Base-by-base conservation (phyloP, 2,888 invertebrate genomes). In the Cheilosia vulpina region DNA sequence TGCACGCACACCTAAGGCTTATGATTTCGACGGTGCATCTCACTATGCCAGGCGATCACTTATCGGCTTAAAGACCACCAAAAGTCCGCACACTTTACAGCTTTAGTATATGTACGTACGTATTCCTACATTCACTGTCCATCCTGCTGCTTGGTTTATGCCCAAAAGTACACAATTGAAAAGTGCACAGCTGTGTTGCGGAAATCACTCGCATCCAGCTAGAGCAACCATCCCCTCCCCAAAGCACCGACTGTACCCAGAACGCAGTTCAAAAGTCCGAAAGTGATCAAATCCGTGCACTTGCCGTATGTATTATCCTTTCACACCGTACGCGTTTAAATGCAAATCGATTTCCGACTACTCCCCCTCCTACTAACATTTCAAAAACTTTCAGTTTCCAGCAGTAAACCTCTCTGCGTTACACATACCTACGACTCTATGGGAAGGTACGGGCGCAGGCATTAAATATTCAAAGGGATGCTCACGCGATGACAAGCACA, bases 391-490 rank as follows among this genome's bases (percentile, higher is more conserved):
- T 72, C 57, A 79, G 58, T 73, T 73, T 60, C 21, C 75, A 55
- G 50, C 17, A 17, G 47, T 19, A 19, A 47, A 47, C 47, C 19
- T 17, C 19, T 7, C 1, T 47, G 47, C 53, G 47, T 45, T 66
- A 58, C 58, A 76, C 47, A 52, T 24, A 21, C 24, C 24, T 4
- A 24, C 52, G 7, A 31, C 5, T 4, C 6, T 17, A 17, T 17
- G 53, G 34, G 17, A 43, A 45, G 21, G 58, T 52, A 68, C 34
- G 69, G 55, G 38, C 38, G 5, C 17, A 17, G 63, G 63, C 63
- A 82, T 82, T 72, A 65, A 77, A 72, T 82, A 78, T 82, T 78
- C 62, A 82, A 82, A 82, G 47, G 78, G 71, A 78, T 72, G 71
- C 63, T 71, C 57, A 63, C 38, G 47, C 71, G 81, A 77, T 82